Conservation (phyloP, 2,113 vertebrate genomes). For the Delphinapterus leucas region DNA sequence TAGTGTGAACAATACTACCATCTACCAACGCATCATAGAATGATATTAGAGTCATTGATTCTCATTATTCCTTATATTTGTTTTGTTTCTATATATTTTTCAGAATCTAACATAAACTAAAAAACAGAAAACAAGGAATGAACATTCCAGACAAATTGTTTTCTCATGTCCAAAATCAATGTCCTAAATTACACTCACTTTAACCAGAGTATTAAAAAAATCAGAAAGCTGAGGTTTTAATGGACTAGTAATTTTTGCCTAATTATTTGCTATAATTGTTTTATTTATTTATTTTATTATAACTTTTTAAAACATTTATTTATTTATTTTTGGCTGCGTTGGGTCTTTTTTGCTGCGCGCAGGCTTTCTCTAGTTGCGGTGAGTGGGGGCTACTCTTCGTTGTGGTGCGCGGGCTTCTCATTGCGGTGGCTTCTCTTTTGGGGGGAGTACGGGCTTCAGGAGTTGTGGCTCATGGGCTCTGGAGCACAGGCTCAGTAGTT, state of each 20-base stretch:
- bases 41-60: neutral
- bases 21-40: neutral
- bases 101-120: neutral
- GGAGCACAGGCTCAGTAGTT: no score
- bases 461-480: no score
- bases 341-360: no score
- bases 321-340: no score
- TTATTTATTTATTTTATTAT: neutral
- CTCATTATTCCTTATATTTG: neutral
- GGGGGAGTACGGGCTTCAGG: no score
- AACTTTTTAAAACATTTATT: no score
- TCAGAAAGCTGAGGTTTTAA: neutral
- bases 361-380: no score
- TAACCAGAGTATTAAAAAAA: neutral
- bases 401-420: no score
- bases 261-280: neutral
- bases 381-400: no score
- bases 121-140: neutral
- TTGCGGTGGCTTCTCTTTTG: no score
- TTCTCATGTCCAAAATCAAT: neutral
- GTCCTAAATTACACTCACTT: neutral
- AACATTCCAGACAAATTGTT: neutral
- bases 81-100: neutral
- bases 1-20: accelerated
- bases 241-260: neutral